phyloP scores from a whole-genome alignment of 2,888 invertebrate species.

The Himalopsyche anomala region DNA sequence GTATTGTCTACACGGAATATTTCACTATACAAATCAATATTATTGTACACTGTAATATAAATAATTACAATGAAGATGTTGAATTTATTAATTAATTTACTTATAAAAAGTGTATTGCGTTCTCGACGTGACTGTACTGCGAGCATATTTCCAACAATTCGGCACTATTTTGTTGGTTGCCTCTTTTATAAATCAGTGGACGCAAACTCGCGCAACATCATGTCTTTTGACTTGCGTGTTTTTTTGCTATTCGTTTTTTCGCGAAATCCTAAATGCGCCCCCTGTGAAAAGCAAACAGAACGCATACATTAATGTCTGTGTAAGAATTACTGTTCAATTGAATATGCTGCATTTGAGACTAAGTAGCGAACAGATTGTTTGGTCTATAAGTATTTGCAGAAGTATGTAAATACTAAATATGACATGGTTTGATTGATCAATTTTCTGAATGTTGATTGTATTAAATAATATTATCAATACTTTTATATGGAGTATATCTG shows the following conservation, averaged over 20 bases:
- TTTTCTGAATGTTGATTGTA: too few relatives aligned
- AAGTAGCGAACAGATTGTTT: too few relatives aligned
- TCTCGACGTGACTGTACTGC: constrained; percentile 32
- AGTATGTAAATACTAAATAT: too few relatives aligned
- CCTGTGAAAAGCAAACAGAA: too few relatives aligned
- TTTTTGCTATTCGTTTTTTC: background rate
- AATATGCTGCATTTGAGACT: too few relatives aligned
- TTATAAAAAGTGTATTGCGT: background rate
- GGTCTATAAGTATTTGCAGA: too few relatives aligned
- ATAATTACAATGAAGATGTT: background rate
- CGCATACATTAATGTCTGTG: too few relatives aligned
- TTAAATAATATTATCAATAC: too few relatives aligned
- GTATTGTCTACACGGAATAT: too few relatives aligned
- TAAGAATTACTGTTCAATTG: too few relatives aligned
- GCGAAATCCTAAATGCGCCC: constrained; percentile 7
- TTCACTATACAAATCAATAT: background rate
- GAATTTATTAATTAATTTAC: background rate
- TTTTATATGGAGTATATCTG: too few relatives aligned
- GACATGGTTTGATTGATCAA: too few relatives aligned
- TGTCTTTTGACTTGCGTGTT: constrained; percentile 24
- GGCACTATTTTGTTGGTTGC: constrained; percentile 63
- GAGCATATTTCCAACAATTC: constrained; percentile 62
- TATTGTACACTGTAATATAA: background rate
- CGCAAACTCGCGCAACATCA: constrained; percentile 56
- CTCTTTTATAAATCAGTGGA: constrained; percentile 65